Conservation (phyloP, 2,888 invertebrate species). For the Taenaris catops region DNA sequence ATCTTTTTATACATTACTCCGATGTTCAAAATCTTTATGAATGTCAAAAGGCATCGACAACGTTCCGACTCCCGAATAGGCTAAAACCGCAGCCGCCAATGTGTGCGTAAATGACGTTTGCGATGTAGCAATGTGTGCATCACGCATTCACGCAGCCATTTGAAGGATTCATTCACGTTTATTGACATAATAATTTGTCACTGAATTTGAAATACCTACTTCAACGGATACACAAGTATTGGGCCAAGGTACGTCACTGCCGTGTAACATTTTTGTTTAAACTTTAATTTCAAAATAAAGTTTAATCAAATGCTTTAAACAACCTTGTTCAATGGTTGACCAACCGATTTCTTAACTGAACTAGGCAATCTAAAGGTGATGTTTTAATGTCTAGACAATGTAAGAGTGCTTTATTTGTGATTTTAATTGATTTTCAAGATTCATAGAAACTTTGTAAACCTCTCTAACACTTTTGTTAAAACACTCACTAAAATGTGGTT, state of each 20-base stretch:
- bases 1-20: constrained; percentile 68
- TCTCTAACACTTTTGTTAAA: no score
- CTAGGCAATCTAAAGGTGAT: constrained; percentile 5
- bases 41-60: constrained; percentile 26
- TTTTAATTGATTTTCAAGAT: no score
- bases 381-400: no score
- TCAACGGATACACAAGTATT: constrained; percentile 14
- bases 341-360: constrained; percentile 7
- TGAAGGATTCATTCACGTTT: constrained; percentile 40
- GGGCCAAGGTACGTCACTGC: constrained; percentile 23
- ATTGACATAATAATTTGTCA: constrained; percentile 49
- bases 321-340: constrained; percentile 12
- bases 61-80: constrained; percentile 1
- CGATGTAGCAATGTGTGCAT: constrained; percentile 25
- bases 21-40: constrained; percentile 5
- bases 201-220: constrained; percentile 34
- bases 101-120: constrained; percentile 10
- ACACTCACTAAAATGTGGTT: no score
- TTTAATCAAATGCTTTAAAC: constrained; percentile 7
- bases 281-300: constrained; percentile 16
- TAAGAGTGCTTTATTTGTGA: no score
- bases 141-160: constrained; percentile 31
- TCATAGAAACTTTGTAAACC: no score
- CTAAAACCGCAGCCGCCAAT: neutral
- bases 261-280: constrained; percentile 14